phyloP scores from a whole-genome alignment of 2,797 vertebrate genomes.

The Cossypha polioptera region DNA sequence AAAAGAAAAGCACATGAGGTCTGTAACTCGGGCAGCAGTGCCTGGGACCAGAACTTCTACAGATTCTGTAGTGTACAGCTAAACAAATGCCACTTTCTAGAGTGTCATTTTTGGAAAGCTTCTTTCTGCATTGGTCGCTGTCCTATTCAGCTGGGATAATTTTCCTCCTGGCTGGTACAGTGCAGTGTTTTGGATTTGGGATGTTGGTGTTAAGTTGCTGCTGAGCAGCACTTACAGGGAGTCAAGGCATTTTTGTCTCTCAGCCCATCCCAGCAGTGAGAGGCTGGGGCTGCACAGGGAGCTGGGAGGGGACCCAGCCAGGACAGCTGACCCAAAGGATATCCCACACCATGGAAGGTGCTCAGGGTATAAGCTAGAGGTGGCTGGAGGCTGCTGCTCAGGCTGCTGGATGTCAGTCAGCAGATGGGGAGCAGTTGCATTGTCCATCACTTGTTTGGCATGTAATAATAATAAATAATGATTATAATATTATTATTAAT shows the following conservation, averaged over 20 bases:
- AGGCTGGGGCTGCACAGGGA: not conserved
- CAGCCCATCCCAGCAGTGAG: rapidly evolving
- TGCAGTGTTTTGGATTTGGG: not conserved
- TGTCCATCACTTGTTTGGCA: not conserved
- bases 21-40: not conserved
- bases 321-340: not conserved
- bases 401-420: not conserved
- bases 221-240: not conserved
- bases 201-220: not conserved
- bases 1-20: rapidly evolving
- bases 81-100: not conserved
- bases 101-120: not conserved
- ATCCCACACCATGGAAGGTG: not conserved
- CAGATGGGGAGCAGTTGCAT: not conserved
- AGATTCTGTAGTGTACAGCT: not conserved
- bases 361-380: not conserved
- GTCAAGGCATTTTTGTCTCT: not conserved
- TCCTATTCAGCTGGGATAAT: not conserved
- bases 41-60: not conserved
- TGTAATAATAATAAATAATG: not conserved
- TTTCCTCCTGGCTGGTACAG: not conserved
- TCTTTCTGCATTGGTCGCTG: not conserved
- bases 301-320: not conserved
- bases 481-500: not conserved
- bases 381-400: not conserved